Evolutionary conservation across 2,113 vertebrate species (phyloP), one percentile per base, ranked within the genome.

Genomic region (Silurus asotus): DNA sequence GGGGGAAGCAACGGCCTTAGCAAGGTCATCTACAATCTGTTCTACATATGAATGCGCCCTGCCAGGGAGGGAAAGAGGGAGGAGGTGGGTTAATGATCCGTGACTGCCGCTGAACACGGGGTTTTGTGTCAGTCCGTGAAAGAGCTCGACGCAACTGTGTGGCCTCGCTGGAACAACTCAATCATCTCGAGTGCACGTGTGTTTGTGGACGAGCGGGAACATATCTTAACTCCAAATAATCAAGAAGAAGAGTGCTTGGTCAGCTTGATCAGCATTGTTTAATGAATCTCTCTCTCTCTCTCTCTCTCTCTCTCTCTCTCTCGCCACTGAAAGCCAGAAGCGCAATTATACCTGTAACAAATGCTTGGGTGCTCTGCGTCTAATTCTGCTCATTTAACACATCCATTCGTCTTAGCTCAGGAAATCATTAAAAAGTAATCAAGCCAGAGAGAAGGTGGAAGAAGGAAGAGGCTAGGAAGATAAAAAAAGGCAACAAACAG

Each of bases 351-450:
- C 91, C 91, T 90, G 89, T 92, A 94, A 93, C 93, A 94, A 95
- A 95, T 92, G 92, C 91, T 90, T 92, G 55, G 77, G 90, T 90
- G 78, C 93, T 92, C 90, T 67, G 90, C 89, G 90, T 94, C 94
- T 94, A 94, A 94, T 94, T 94, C 93, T 92, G 92, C 93, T 93
- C 93, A 93, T 94, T 95, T 94, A 95, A 93, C 93, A 92, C 90
- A 91, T 89, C 90, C 93, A 95, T 95, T 95, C 92, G 93, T 95
- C 94, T 95, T 93, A 92, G 92, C 92, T 90, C 92, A 91, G 94
- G 92, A 94, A 94, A 95, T 96, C 95, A 95, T 96, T 95, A 95
- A 94, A 95, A 95, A 94, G 94, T 94, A 94, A 96, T 96, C 95
- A 95, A 93, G 93, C 86, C 72, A 88, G 82, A 84, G 48, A 64